Evolutionary conservation across 2,113 vertebrate species (phyloP), one percentile per base, ranked within the genome.

Genomic region (Trematomus loennbergii): DNA sequence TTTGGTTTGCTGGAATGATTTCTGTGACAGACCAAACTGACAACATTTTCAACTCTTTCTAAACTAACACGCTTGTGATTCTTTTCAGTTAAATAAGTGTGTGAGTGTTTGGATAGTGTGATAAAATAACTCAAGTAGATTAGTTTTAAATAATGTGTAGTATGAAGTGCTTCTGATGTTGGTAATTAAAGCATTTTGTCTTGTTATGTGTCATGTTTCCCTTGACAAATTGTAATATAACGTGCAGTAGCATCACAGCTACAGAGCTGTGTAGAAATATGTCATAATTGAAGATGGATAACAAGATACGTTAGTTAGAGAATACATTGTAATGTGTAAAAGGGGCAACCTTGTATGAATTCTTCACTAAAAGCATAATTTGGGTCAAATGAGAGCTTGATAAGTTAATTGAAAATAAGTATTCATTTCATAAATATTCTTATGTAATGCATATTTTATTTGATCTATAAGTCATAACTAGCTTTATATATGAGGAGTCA

Each of bases 31-130:
- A 65, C 60, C 79, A 81, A 72, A 59, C 36, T 45, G 43, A 36
- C 64, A 79, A 87, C 57, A 77, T 67, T 17, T 72, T 69, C 4
- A 77, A 75, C 75, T 78, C 1, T 85, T 65, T 77, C 62, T 75
- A 20, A 86, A 68, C 66, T 76, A 75, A 85, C 72, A 55, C 16
- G 55, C 61, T 75, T 83, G 74, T 91, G 87, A 80, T 85, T 78
- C 50, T 76, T 74, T 75, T 80, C 17, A 79, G 75, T 86, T 82
- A 80, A 57, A 82, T 22, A 75, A 3, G 53, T 69, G 52, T 52
- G 48, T 12, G 5, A 25, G 63, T 77, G 67, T 78, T 63, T 61
- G 49, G 18, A 80, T 50, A 67, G 25, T 67, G 12, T 45, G 16
- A 40, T n/a, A 13, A 1, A 63, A 49, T 36, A 48, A 68, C 33